Evolutionary conservation across 2,888 invertebrate species (phyloP).

Genomic region (Pristionchus exspectatus): DNA sequence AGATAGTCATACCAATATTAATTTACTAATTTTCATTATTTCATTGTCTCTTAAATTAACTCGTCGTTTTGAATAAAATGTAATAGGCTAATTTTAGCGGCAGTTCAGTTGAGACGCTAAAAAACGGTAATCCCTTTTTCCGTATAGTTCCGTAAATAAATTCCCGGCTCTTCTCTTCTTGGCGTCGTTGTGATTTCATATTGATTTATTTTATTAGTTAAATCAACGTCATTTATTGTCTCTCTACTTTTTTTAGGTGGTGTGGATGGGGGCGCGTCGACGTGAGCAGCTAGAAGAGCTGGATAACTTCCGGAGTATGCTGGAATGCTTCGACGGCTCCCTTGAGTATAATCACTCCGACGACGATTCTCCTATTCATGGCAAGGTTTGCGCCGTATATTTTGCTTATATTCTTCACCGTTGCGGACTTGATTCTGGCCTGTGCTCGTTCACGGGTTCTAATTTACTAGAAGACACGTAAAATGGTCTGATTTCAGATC

Average conservation of each 20-base stretch:
- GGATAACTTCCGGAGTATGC: conserved; percentile 18
- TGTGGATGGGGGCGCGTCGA: conserved; percentile 36
- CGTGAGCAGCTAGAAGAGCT: conserved; percentile 40
- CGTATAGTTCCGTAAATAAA: background rate
- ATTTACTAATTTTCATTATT: background rate
- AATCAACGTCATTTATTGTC: background rate
- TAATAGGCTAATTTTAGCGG: background rate
- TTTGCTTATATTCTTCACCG: background rate
- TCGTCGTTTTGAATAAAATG: too few species aligned
- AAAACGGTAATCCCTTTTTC: background rate
- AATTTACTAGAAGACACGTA: background rate
- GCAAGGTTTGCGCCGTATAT: background rate
- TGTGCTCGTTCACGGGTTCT: background rate
- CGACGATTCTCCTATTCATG: background rate
- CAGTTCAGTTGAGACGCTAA: background rate
- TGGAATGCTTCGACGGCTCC: conserved; percentile 45
- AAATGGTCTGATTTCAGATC: background rate
- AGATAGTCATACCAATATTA: background rate
- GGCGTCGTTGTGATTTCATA: background rate
- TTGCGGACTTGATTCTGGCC: background rate
- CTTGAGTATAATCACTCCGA: background rate
- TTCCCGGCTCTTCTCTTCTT: too few species aligned
- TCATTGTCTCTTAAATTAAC: too few species aligned
- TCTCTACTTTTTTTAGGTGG: background rate
- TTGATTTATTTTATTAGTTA: background rate